Evolutionary conservation across 2,113 vertebrate species (phyloP).

Genomic region (Lathamus discolor): DNA sequence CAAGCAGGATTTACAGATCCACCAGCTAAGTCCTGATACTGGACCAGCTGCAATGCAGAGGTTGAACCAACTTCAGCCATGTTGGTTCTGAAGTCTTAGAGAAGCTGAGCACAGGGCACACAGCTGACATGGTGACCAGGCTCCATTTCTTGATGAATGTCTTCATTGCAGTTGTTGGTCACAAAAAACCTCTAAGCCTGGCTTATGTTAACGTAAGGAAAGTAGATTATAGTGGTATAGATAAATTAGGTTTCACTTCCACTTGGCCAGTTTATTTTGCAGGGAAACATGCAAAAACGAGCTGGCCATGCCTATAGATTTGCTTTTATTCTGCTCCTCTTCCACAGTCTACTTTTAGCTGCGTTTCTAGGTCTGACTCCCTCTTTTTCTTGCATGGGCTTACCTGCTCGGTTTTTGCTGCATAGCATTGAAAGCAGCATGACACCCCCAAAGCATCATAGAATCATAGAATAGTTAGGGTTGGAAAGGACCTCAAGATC

Average conservation of each 20-base stretch:
- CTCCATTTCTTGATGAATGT: background rate
- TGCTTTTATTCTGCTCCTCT: background rate
- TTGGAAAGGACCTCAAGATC: too few species aligned
- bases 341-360: background rate
- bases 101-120: background rate
- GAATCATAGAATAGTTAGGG: too few species aligned
- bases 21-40: background rate
- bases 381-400: background rate
- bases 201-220: background rate
- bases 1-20: constrained; percentile 20
- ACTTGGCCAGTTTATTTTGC: background rate
- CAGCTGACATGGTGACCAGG: rapidly evolving
- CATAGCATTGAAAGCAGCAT: background rate
- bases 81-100: background rate
- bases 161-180: background rate
- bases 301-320: background rate
- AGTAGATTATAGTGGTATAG: background rate
- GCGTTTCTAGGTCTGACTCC: background rate
- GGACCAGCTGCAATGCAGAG: constrained; percentile 37
- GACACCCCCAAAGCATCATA: background rate
- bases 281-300: background rate
- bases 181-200: background rate
- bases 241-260: background rate
- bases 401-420: background rate
- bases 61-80: background rate